Percentiles rank a stretch among this genome's conserved stretches.
Conservation (phyloP, 2,888 invertebrate species). For the Calameuta filiformis region DNA sequence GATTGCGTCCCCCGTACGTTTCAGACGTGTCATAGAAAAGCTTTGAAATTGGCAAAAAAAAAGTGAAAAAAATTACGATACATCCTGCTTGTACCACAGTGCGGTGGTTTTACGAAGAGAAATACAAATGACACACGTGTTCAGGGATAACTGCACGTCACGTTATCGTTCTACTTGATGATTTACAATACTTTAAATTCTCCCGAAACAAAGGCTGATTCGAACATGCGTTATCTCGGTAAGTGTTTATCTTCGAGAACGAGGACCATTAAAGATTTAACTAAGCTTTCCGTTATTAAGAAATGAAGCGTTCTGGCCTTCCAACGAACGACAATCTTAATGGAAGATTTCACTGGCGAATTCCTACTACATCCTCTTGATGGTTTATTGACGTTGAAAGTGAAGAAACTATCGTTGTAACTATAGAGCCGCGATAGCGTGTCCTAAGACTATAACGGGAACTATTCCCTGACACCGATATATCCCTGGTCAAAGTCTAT, state of each 20-base stretch:
- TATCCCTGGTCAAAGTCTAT: background rate
- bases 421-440: background rate
- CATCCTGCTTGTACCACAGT: background rate
- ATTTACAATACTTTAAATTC: background rate
- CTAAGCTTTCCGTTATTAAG: background rate
- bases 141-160: background rate
- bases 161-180: background rate
- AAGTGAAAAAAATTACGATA: background rate
- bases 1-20: background rate
- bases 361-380: background rate
- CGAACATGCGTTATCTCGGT: background rate
- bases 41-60: too few species aligned
- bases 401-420: background rate
- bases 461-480: background rate
- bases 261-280: conserved; percentile 2
- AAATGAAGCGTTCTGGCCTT: background rate
- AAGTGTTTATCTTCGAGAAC: background rate
- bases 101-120: background rate
- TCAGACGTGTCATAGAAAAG: too few species aligned
- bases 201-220: background rate
- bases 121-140: background rate
- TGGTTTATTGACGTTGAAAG: background rate
- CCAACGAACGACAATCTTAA: background rate
- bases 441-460: background rate
- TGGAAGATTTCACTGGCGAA: background rate